These are phyloP conservation scores for Tolypeutes matacus DNA, from an alignment of 2,797 vertebrate genomes.

Conservation along the genomic window DNA sequence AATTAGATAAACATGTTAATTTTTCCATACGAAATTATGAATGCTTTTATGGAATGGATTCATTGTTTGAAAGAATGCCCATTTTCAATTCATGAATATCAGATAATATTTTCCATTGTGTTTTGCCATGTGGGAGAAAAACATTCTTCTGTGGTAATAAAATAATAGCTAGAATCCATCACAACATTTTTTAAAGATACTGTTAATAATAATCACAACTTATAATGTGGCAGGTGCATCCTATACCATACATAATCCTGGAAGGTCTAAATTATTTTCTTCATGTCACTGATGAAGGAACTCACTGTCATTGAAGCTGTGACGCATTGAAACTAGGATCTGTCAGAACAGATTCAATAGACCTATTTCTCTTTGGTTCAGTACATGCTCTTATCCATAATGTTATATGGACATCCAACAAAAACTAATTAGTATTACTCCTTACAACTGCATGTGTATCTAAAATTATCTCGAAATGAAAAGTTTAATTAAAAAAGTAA, in stretches of 20 bases:
- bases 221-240: not conserved
- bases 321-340: not conserved
- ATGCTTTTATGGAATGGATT: not conserved
- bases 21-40: not conserved
- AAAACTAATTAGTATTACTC: constrained; percentile 44
- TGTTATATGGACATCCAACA: not conserved
- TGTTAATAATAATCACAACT: not conserved
- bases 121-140: not conserved
- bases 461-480: constrained; percentile 61
- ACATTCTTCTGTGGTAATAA: not conserved
- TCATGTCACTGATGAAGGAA: not conserved
- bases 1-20: not conserved
- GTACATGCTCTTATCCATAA: not conserved
- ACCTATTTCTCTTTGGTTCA: not conserved
- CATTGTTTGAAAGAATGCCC: not conserved
- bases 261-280: not conserved
- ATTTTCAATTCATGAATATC: not conserved
- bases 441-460: not conserved
- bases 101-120: not conserved
- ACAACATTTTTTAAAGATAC: not conserved
- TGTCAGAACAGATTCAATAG: not conserved
- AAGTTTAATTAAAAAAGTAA: constrained; percentile 62
- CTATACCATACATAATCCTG: not conserved
- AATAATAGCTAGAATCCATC: not conserved
- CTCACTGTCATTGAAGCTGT: not conserved